Evolutionary conservation across 2,797 vertebrate species (phyloP).

Genomic region (Tragelaphus eurycerus): DNA sequence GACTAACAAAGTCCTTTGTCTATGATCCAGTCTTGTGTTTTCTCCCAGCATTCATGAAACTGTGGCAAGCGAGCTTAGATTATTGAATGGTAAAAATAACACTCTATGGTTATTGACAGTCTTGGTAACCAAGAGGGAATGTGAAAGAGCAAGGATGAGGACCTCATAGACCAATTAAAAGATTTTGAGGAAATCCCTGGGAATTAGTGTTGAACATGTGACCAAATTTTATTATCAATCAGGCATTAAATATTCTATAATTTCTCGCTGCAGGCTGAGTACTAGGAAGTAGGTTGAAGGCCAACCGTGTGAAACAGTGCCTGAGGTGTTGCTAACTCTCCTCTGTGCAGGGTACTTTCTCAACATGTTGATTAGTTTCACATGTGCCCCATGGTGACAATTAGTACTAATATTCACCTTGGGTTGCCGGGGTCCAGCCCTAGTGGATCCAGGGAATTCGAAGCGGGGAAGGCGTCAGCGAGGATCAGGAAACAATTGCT

Average conservation of each 20-base stretch:
- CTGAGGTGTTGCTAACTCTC: background rate
- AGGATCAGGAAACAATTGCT: no score
- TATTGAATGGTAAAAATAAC: background rate
- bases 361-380: background rate
- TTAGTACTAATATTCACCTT: background rate
- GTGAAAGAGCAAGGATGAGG: background rate
- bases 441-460: no score
- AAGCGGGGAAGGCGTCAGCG: no score
- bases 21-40: background rate
- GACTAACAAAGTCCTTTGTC: background rate
- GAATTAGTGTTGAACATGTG: background rate
- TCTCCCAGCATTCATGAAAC: background rate
- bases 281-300: background rate
- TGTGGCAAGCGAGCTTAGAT: background rate
- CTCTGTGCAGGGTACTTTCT: background rate
- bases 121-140: background rate
- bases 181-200: background rate
- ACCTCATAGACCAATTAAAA: background rate
- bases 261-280: background rate
- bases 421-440: no score
- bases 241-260: background rate
- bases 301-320: background rate
- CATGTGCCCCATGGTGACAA: background rate
- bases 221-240: background rate
- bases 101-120: background rate